Evolutionary conservation across 2,113 vertebrate genomes (phyloP), one percentile per base, ranked within the genome.

Genomic region (Thymallus thymallus): DNA sequence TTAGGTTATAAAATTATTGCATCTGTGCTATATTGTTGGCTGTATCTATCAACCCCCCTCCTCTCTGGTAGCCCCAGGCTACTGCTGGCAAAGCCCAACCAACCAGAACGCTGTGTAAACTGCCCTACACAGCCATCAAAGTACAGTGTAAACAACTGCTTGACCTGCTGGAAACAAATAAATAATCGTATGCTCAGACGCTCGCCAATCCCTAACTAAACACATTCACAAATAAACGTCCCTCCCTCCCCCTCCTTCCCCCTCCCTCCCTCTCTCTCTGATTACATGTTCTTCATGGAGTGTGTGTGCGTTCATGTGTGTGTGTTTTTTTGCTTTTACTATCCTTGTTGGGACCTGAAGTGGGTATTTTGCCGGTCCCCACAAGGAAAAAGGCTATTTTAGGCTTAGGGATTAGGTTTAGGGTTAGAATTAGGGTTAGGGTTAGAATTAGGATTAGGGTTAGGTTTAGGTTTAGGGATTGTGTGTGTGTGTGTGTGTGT

Each of bases 151-250:
- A 80, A 71, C 76, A 82, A 73, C 79, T 84, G 73, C 63, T 62
- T n/a, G 79, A 86, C 68, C 77, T 77, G 62, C 35, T 63, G 74
- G 80, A 86, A 84, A 89, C 83, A 88, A 92, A 92, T 83, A 89
- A 92, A 92, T 86, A 89, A 80, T 73, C 63, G 67, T 78, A 90
- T 68, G 88, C 90, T 78, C 76, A 77, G 80, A 88, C 85, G 85
- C 91, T 89, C 80, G 70, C 76, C 80, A 73, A 71, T 72, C 68
- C 82, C 77, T 78, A 86, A 91, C 85, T 88, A 85, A 66, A 70
- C 66, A 32, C 14, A 76, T 61, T 55, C 23, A 80, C 73, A 92
- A 92, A 91, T 83, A 90, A 92, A 94, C 84, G 82, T 65, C 64
- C 22, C 16, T 9, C 63, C 10, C 16, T n/a, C 30, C 30, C 20